Evolutionary conservation across 2,888 invertebrate genomes (phyloP), one percentile per base, ranked within the genome.

Genomic region (Eurytoma californica): DNA sequence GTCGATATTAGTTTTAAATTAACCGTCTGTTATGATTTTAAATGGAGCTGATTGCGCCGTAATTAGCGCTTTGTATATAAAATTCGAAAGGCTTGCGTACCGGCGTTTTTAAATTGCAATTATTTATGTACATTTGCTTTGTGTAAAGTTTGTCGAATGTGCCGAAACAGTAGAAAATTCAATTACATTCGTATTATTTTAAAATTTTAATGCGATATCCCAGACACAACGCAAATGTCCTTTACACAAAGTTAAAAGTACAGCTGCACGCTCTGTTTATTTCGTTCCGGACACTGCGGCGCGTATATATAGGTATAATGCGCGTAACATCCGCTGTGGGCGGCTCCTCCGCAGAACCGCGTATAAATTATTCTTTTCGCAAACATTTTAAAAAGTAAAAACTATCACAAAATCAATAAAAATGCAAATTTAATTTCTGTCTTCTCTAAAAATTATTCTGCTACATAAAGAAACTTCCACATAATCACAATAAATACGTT

Each of bases 201-300:
- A 2, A 16, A 13, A 53, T 53, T 53, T n/a, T 14, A 53, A 3
- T 3, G 16, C 7, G 16, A 53, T 9, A n/a, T 16, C 3, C 2
- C n/a, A 30, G 39, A n/a, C 7, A 1, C 16, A n/a, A 12, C 12
- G 3, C 14, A 18, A 68, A 57, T 5, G n/a, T 3, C 28, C 7
- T 55, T 53, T 68, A 39, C 39, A 39, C 60, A 63, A 58, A 13
- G 14, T 55, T 61, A 20, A 63, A 72, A 72, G 30, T n/a, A 61
- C 53, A 63, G 68, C 39, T 61, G 61, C 58, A 65, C 70, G 77
- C 70, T 77, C 77, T 70, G 63, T 76, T 76, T 76, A 77, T 18
- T 47, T 51, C 66, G 58, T 74, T 74, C 13, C 58, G 69, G 55
- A 47, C 24, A 47, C n/a, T 14, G 24, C 16, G 53, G 39, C 49